Evolutionary conservation across 2,113 vertebrate genomes (phyloP), one percentile per base, ranked within the genome.

Genomic region (Kryptolebias marmoratus): DNA sequence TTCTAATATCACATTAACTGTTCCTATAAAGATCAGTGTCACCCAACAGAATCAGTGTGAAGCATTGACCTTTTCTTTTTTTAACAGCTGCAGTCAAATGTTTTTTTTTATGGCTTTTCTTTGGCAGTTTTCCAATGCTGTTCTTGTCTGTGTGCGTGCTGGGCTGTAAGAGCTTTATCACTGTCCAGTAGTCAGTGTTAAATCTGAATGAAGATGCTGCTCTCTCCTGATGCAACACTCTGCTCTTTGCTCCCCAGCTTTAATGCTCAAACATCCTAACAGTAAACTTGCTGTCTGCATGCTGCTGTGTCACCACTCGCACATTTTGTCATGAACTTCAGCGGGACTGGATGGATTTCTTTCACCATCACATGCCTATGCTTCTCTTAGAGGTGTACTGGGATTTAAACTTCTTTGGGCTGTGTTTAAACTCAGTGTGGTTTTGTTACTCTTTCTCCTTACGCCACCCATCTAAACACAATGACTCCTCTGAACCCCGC

Each of bases 401-500:
- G 79, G 61, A 68, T 75, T 81, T 81, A 6, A 68, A 77, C 62
- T 11, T 65, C 73, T 77, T 67, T 77, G 62, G 58, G 65, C 71
- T 87, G 68, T 42, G 9, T 42, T 42, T 75, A 58, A 77, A 69
- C 75, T 77, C 42, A 13, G 36, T 61, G 59, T 66, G 74, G 57
- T 67, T 50, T 27, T 32, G 80, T 82, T 39, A 78, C 71, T 49
- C 39, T 82, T 48, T 82, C 70, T 59, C 69, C 68, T 77, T 68
- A 61, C 74, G 45, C 77, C 65, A 71, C 66, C 74, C 64, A 57
- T 58, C 62, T 56, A 77, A 72, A 80, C 63, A 67, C 70, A 87
- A 72, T 87, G 81, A 89, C 73, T 89, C 78, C 82, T 79, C 60
- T 77, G 53, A 82, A 69, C 28, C 65, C 44, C 50, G 44, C 73